Base-by-base conservation (phyloP, 2,888 invertebrate genomes). In the Lingula anatina region DNA sequence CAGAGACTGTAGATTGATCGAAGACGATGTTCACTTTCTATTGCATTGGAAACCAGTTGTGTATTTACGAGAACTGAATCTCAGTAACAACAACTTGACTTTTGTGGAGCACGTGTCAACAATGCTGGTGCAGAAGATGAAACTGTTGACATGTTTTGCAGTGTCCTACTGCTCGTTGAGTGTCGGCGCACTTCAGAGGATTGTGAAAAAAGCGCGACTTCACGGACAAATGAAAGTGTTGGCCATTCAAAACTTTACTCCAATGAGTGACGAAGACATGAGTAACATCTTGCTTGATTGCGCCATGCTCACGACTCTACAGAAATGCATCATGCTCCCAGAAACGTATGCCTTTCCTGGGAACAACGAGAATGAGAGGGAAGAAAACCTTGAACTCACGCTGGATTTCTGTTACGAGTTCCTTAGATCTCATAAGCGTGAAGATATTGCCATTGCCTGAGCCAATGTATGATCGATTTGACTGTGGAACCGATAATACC, bases 281-380 rank as follows among this genome's bases (percentile, higher is more conserved):
- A 47, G 55, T 26, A 53, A 56, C 5, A 50, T 70, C 5, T 50
- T 70, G 12, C 52, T 60, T 36, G 54, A 55, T 18, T 60, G 60
- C 44, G 53, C 61, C n/a, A 45, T 55, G 44, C 60, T 68, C 26
- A 49, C 46, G 3, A 57, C 55, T 5, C 51, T 70, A 21, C 69
- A 70, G 53, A 67, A 62, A 26, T 65, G 63, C 44, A 46, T 61
- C 4, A 44, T 69, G 28, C 58, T 67, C 23, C 69, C 69, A 5
- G 69, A 69, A 26, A 56, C 57, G 1, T 70, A 68, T 49, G 70
- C 68, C 9, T 70, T 70, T 49, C 69, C 69, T 0, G 70, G 65
- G 0, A 56, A 51, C 5, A 59, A 62, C 46, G 62, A 62, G 24
- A 21, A 35, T 18, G 44, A 28, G 2, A 20, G 50, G 23, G n/a